Evolutionary conservation across 2,113 vertebrate genomes (phyloP), one percentile per base, ranked within the genome.

Genomic region (Muscicapa adusta): DNA sequence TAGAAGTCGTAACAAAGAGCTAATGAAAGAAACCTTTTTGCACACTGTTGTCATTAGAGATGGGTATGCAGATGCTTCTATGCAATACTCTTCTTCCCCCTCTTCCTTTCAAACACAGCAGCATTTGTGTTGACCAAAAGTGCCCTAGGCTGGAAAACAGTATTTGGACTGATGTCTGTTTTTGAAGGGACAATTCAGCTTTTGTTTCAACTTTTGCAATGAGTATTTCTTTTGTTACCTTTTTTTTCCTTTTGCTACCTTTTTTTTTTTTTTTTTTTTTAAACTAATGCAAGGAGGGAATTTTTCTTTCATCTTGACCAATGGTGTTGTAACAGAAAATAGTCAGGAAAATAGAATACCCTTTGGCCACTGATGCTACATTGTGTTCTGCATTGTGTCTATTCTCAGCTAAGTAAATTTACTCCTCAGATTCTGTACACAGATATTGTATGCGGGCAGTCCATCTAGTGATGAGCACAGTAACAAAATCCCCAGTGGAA

Each of bases 31-130:
- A 84, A 36, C 1, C 1, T 40, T 54, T 72, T 36, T 54, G 8
- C 45, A 33, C 6, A 2, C 4, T 33, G 15, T 48, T 53, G 25
- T 87, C 28, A 11, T 10, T 51, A 33, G 48, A 63, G 7, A 38
- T 0, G 1, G 6, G 6, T 19, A 26, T 45, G 19, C 6, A 17
- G 48, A 31, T 4, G 7, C 40, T 48, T 61, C 5, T 31, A 2
- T 45, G 11, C 43, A 58, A 31, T 19, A n/a, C 4, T 71, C 6
- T 45, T 73, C 14, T 57, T 68, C 9, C 12, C 67, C 4, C 28
- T 74, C 10, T 75, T 33, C 20, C 26, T 78, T 28, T 8, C 14
- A 67, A 87, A 50, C 5, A 28, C 7, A 60, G 6, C 10, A 65
- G 18, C 10, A 42, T 63, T 76, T 54, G 6, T 54, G 16, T 11